phyloP scores from a whole-genome alignment of 2,797 vertebrate species.

The Platalea minor region DNA sequence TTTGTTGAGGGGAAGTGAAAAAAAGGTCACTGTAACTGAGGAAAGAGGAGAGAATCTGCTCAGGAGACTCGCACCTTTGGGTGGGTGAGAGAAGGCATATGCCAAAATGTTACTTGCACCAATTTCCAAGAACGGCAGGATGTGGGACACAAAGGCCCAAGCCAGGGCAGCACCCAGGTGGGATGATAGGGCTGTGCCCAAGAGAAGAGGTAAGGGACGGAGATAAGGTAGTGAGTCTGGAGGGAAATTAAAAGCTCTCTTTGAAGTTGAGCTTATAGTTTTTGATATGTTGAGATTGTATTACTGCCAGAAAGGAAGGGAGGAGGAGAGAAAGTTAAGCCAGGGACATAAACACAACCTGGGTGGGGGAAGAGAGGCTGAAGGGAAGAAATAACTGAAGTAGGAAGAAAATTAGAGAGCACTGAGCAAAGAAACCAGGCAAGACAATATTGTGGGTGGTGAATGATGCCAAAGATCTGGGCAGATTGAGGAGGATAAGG shows the following conservation, averaged over 20 bases:
- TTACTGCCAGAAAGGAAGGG: constrained; percentile 9
- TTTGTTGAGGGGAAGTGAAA: background rate
- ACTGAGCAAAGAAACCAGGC: background rate
- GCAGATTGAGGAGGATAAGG: background rate
- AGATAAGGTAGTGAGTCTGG: background rate
- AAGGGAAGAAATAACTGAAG: constrained; percentile 23
- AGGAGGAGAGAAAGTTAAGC: constrained; percentile 8
- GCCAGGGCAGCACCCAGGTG: background rate
- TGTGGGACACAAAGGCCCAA: background rate
- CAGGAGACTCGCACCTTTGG: background rate
- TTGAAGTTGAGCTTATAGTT: background rate
- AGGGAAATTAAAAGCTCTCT: background rate
- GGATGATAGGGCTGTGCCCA: background rate
- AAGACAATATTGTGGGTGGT: background rate
- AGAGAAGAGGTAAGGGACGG: background rate
- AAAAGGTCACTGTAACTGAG: background rate
- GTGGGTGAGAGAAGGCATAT: background rate
- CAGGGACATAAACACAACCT: background rate
- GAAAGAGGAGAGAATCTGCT: background rate
- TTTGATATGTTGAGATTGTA: background rate
- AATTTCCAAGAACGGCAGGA: background rate
- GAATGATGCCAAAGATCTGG: background rate
- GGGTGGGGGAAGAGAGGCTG: background rate
- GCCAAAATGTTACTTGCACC: background rate
- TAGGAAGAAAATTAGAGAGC: constrained; percentile 20